Percentiles rank a stretch among this genome's conserved stretches.
phyloP scores from a whole-genome alignment of 2,888 invertebrate genomes.

The Tanaodytes sp. region DNA sequence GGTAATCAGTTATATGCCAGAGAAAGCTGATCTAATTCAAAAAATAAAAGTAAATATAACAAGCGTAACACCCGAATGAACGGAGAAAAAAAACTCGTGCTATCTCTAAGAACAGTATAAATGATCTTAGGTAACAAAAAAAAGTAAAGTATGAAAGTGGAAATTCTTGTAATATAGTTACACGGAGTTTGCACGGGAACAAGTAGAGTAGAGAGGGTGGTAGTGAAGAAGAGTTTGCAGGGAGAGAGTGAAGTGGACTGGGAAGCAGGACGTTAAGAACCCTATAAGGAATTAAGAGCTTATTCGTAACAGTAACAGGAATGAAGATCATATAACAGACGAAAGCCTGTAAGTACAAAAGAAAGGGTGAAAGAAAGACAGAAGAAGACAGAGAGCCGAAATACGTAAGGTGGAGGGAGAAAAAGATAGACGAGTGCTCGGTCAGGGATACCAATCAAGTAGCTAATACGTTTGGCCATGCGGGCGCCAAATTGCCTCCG shows the following conservation, averaged over 20 bases:
- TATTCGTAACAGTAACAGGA: constrained; percentile 69
- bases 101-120: too few relatives aligned
- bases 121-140: too few relatives aligned
- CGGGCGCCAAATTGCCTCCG: constrained; percentile 65
- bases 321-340: constrained; percentile 66
- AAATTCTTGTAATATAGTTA: constrained; percentile 43
- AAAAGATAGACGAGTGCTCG: constrained; percentile 30
- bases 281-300: constrained; percentile 70
- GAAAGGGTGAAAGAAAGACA: too few relatives aligned
- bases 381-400: constrained; percentile 16
- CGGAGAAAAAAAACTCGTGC: too few relatives aligned
- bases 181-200: background rate
- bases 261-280: constrained; percentile 63
- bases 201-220: too few relatives aligned
- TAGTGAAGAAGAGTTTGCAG: too few relatives aligned
- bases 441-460: constrained; percentile 55
- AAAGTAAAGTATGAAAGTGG: constrained; percentile 32
- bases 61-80: too few relatives aligned
- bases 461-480: constrained; percentile 63
- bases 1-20: too few relatives aligned
- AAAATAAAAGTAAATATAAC: too few relatives aligned
- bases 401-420: constrained; percentile 7
- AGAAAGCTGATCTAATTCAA: too few relatives aligned
- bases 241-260: constrained; percentile 16
- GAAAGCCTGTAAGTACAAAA: constrained; percentile 44